Evolutionary conservation across 2,113 vertebrate genomes (phyloP), one percentile per base, ranked within the genome.

Genomic region (Illadopsis cleaveri): DNA sequence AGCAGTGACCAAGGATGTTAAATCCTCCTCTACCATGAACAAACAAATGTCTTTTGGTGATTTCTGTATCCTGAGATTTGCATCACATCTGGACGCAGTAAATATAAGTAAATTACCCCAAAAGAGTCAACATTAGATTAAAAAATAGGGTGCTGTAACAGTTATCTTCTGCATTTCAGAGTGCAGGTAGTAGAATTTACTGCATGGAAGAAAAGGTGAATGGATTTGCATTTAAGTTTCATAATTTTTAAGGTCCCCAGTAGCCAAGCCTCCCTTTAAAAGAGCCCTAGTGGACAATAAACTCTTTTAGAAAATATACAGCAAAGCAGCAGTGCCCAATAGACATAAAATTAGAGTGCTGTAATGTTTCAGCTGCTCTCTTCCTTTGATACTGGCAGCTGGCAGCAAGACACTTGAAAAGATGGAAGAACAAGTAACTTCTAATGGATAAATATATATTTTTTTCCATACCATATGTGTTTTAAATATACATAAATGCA

Each of bases 181-280:
- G 66, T 23, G 9, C n/a, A 53, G 35, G 40, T 54, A 79, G 54
- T 37, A 77, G 92, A 86, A 96, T 83, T 94, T 77, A 84, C 61
- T 70, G 54, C 92, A 78, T 17, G 47, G 61, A 75, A 89, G 73
- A 89, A 92, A 89, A 95, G 92, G 95, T 90, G 90, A 95, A 93
- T 69, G 79, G 78, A 82, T 96, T 90, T 95, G 85, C 85, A 76
- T 96, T 93, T 94, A 91, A 76, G 82, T 96, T 94, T 93, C 88
- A 93, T 91, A 69, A 82, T 50, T 95, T 93, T 85, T 82, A 93
- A 96, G 62, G 84, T 77, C 56, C 76, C 76, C 8, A 4, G 51
- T 71, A 94, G 56, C 50, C 69, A 68, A 89, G 9, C 28, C 51
- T 97, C 65, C 60, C 47, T 94, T 90, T 90, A 95, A 96, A 94